Percentiles rank a stretch among this genome's conserved stretches.
Conservation (phyloP, 2,888 invertebrate genomes). For the Cacoxenus indagator region DNA sequence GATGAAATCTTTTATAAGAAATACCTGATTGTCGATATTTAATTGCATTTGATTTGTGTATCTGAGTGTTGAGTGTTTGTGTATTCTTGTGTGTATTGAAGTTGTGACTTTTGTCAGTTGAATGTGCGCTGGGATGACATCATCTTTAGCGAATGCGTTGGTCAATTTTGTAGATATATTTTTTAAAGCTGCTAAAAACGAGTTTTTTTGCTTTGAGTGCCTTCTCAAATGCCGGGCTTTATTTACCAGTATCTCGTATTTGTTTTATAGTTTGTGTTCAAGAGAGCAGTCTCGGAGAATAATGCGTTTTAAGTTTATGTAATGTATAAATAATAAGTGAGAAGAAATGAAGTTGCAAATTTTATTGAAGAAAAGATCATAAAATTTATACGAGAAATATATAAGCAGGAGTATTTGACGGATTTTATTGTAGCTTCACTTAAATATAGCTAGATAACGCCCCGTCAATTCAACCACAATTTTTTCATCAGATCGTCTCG, state of each 20-base stretch:
- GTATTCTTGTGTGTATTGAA: background rate
- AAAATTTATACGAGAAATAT: too few species aligned
- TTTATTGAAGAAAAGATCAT: too few species aligned
- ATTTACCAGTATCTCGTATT: background rate
- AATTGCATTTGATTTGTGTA: background rate
- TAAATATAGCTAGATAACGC: too few species aligned
- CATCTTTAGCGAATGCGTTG: constrained; percentile 10
- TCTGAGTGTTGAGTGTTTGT: background rate
- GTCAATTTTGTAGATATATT: background rate
- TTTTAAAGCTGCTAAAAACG: background rate
- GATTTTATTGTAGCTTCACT: too few species aligned
- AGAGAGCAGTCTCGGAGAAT: background rate
- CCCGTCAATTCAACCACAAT: too few species aligned
- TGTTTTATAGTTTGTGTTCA: background rate
- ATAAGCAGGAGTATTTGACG: too few species aligned
- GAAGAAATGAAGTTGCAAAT: background rate
- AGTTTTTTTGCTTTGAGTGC: background rate
- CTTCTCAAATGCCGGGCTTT: background rate
- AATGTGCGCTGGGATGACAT: constrained; percentile 1
- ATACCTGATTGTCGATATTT: background rate
- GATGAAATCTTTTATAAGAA: background rate
- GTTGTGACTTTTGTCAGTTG: background rate
- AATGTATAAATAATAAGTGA: too few species aligned
- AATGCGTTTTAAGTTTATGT: too few species aligned
- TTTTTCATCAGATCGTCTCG: too few species aligned